Percentiles rank a stretch among this genome's conserved stretches.
Evolutionary conservation across 2,888 invertebrate species (phyloP).

Genomic region (Latrodectus elegans): DNA sequence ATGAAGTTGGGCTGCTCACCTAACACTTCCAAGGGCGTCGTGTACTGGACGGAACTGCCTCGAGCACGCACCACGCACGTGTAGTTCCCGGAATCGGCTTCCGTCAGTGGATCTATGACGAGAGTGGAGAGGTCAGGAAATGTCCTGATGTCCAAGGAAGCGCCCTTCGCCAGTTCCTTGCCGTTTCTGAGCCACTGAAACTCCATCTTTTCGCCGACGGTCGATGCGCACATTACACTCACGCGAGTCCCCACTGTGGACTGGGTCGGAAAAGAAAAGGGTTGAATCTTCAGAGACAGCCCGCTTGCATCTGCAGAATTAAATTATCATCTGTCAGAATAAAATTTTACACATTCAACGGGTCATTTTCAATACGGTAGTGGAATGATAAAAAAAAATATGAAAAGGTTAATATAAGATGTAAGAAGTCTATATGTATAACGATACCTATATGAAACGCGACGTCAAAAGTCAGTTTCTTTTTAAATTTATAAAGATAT

Average conservation of each 20-base stretch:
- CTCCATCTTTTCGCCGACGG: slow-evolving; percentile 52
- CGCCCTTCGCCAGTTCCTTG: slow-evolving; percentile 1
- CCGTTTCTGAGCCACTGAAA: slow-evolving; percentile 64
- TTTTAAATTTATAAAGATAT: no score
- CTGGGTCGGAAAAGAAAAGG: slow-evolving; percentile 49
- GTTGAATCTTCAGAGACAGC: slow-evolving; percentile 39
- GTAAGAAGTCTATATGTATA: no score
- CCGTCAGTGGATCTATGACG: slow-evolving; percentile 35
- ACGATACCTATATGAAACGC: no score
- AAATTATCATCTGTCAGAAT: no score
- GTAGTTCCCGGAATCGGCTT: slow-evolving; percentile 62
- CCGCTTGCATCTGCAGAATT: no score
- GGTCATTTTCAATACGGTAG: background rate
- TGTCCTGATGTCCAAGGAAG: slow-evolving; percentile 31
- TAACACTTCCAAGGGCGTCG: slow-evolving; percentile 37
- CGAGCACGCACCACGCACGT: slow-evolving; percentile 54
- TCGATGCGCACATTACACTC: slow-evolving; percentile 46
- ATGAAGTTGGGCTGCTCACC: slow-evolving; percentile 19
- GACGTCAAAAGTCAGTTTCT: no score
- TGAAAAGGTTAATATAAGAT: no score
- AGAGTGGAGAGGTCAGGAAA: slow-evolving; percentile 30
- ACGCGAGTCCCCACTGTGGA: slow-evolving; percentile 39
- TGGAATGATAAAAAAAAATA: no score
- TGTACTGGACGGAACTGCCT: slow-evolving; percentile 39
- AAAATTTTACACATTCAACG: background rate